Conservation (phyloP, 1,140 invertebrate genomes). For the Acromyrmex heyeri region DNA sequence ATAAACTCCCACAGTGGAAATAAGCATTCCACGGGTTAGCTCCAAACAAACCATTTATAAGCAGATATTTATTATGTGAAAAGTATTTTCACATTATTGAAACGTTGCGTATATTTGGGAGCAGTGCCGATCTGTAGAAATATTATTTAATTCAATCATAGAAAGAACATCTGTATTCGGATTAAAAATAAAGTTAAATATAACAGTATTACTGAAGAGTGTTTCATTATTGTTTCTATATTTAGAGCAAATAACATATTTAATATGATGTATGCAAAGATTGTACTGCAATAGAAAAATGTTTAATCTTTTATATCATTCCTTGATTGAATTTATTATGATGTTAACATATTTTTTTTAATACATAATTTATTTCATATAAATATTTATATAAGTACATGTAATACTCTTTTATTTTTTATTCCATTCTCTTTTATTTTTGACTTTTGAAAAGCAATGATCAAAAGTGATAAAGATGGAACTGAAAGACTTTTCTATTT, state of each 20-base stretch:
- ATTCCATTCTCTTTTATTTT: background rate
- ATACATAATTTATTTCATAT: background rate
- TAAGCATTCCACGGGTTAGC: slow-evolving; percentile 35
- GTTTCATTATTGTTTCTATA: background rate
- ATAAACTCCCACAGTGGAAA: slow-evolving; percentile 38
- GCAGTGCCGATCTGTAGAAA: background rate
- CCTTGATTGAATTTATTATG: background rate
- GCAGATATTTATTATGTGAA: slow-evolving; percentile 16
- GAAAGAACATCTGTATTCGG: background rate
- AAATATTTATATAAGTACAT: background rate
- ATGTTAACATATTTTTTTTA: background rate
- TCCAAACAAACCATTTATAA: slow-evolving; percentile 39
- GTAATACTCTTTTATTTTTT: background rate
- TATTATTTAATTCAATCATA: background rate
- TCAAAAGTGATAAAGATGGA: background rate
- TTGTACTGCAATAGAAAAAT: background rate
- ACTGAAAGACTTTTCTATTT: background rate
- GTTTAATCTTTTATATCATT: background rate
- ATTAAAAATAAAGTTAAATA: background rate
- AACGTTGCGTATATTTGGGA: background rate
- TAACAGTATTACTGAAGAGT: background rate
- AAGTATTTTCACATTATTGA: slow-evolving; percentile 19
- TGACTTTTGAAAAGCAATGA: background rate
- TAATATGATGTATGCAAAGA: background rate
- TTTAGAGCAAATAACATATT: background rate